These are phyloP conservation scores for Myotis vivesi DNA, from an alignment of 2,797 vertebrate species.

Conservation along the genomic window DNA sequence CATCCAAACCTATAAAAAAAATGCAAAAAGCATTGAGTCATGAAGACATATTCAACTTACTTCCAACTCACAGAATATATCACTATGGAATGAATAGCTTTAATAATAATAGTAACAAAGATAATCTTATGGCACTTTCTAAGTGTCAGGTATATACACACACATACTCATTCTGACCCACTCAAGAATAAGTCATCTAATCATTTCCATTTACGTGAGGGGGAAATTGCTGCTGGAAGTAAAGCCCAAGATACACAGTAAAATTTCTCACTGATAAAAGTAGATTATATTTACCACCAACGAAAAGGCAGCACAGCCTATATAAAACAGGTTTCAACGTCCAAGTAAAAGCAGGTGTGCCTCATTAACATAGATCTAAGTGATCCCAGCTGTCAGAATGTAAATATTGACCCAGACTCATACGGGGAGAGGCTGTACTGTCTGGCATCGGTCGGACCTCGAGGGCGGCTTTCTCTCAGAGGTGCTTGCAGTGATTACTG, in stretches of 20 bases:
- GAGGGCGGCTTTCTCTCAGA: too few species aligned
- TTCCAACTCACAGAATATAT: not conserved
- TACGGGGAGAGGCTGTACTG: too few species aligned
- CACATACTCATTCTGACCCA: not conserved
- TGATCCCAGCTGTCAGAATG: not conserved
- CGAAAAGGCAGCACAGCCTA: not conserved
- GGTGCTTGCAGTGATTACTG: too few species aligned
- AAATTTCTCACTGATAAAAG: constrained; percentile 27
- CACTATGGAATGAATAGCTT: not conserved
- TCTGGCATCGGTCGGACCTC: too few species aligned
- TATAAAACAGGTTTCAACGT: not conserved
- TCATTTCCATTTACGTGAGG: not conserved
- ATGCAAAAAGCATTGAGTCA: not conserved
- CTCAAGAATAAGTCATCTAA: not conserved
- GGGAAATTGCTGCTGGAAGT: not conserved
- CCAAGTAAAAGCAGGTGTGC: not conserved
- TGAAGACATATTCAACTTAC: not conserved
- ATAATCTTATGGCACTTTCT: not conserved
- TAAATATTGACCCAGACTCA: not conserved
- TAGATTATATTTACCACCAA: not conserved
- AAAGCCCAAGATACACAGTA: not conserved
- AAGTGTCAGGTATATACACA: not conserved
- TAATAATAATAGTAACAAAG: not conserved
- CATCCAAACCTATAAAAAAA: not conserved
- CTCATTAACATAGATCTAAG: not conserved